Conservation (phyloP, 2,113 vertebrate species). For the Lagopus leucura region DNA sequence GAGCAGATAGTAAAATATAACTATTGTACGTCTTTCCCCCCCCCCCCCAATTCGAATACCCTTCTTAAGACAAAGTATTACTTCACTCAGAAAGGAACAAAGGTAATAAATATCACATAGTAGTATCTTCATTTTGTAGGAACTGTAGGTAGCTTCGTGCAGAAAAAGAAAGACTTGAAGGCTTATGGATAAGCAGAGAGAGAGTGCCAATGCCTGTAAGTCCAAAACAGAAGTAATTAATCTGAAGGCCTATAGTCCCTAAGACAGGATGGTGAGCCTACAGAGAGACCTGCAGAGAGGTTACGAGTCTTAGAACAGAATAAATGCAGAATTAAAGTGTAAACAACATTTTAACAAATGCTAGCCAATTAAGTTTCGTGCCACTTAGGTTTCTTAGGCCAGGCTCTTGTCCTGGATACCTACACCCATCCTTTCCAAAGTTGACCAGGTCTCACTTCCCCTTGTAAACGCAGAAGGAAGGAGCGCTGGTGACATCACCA, state of each 20-base stretch:
- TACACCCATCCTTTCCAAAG: not conserved
- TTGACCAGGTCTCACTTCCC: not conserved
- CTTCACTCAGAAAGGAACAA: not conserved
- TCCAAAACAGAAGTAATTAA: not conserved
- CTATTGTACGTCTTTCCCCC: not conserved
- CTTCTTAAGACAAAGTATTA: not conserved
- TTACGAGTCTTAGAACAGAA: not conserved
- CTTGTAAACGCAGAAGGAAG: not conserved
- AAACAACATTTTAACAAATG: not conserved
- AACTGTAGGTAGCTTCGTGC: not conserved
- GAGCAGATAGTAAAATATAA: slow-evolving; percentile 13
- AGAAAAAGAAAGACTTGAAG: not conserved
- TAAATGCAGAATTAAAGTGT: not conserved
- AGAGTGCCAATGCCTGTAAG: not conserved
- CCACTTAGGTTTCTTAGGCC: not conserved
- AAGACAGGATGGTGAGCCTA: not conserved
- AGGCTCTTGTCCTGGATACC: not conserved
- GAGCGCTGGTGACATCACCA: not conserved
- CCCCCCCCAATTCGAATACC: not conserved
- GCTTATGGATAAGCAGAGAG: not conserved
- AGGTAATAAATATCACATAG: not conserved
- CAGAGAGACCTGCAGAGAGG: accelerated
- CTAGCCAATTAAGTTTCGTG: not conserved
- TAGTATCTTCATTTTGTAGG: not conserved
- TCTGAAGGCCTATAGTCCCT: not conserved